Base-by-base conservation (phyloP, 2,888 invertebrate genomes). In the Lepidochitona cinerea region DNA sequence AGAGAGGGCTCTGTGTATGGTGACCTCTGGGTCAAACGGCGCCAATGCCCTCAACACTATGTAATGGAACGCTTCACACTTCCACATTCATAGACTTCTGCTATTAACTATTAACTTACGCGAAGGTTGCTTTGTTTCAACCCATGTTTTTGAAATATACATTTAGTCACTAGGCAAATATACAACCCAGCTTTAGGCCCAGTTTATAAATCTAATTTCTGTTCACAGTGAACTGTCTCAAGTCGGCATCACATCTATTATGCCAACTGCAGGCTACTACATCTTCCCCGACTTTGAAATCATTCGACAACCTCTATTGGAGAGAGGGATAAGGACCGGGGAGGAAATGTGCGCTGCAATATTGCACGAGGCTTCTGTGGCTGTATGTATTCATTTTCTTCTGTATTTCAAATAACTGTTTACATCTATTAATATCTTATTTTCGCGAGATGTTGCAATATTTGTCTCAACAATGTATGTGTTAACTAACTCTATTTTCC, bases 231-330 rank as follows among this genome's bases (percentile, higher is more conserved):
- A 88, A 53, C 77, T 89, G 70, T 75, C 78, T 1, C 80, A 83
- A 29, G 86, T 86, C 5, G 89, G 89, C 1, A 85, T 89, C 12
- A 81, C 78, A 59, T 82, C 81, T n/a, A 69, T 85, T 1, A 69
- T 69, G 1, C 84, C 90, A 14, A 81, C 76, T 53, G 88, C 83
- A 26, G 88, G 88, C 18, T 90, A 86, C 81, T 89, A 89, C 78
- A 84, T 89, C 36, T 88, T 90, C 72, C 89, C 89, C 0, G 87
- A 89, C 72, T 90, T 90, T 76, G 86, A 84, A 52, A 71, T 87
- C 4, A 68, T 88, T 12, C 71, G 79, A 68, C 49, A 78, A 0
- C 70, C 77, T 6, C 76, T 89, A 64, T 73, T 41, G n/a, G 68
- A 73, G 53, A 77, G 85, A 35, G 87, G 87, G 0, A 79, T 90